Percentiles rank a stretch among this genome's conserved stretches.
Evolutionary conservation across 2,888 invertebrate species (phyloP).

Genomic region (Meteorus cinctellus): DNA sequence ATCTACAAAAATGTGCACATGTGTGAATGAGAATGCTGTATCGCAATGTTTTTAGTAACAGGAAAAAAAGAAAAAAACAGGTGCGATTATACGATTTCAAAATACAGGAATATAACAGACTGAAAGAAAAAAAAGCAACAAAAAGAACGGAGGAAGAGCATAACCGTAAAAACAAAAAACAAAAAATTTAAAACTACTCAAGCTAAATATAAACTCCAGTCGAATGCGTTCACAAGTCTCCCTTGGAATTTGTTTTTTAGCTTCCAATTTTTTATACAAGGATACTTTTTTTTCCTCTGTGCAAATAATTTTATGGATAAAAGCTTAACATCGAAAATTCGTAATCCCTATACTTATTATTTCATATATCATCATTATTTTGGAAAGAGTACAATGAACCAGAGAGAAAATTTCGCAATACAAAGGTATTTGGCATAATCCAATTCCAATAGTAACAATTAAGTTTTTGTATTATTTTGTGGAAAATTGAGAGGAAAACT

Average conservation of each 20-base stretch:
- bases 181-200: slow-evolving; percentile 56
- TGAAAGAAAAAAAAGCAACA: neutral
- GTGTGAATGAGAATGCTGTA: neutral
- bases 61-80: slow-evolving; percentile 42
- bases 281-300: neutral
- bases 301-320: neutral
- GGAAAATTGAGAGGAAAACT: slow-evolving; percentile 17
- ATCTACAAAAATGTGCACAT: neutral
- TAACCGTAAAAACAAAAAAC: slow-evolving; percentile 20
- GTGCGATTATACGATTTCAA: slow-evolving; percentile 1
- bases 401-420: neutral
- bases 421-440: neutral
- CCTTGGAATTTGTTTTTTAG: slow-evolving; percentile 48
- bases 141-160: slow-evolving; percentile 23
- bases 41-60: neutral
- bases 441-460: neutral
- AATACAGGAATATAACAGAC: slow-evolving; percentile 15
- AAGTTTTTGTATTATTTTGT: neutral
- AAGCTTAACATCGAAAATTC: neutral
- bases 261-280: slow-evolving; percentile 22
- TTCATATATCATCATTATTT: no score
- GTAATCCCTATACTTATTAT: no score
- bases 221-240: slow-evolving; percentile 65
- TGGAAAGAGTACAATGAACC: neutral
- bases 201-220: slow-evolving; percentile 62